phyloP scores from a whole-genome alignment of 2,113 vertebrate genomes.

The Vulpes ferrilata region DNA sequence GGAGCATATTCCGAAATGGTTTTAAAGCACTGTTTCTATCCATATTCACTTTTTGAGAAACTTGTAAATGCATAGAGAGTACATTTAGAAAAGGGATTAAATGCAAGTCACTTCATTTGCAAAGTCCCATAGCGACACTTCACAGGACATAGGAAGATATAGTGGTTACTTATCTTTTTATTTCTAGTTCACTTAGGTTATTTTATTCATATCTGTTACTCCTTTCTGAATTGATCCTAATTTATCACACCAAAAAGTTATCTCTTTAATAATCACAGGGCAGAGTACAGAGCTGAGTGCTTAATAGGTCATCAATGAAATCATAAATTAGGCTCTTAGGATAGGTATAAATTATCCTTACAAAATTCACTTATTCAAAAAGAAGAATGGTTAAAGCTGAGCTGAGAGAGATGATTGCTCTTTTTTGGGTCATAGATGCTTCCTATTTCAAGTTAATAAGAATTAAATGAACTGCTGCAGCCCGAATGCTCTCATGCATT shows the following conservation, averaged over 20 bases:
- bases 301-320: slow-evolving; percentile 58
- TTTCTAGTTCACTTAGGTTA: slow-evolving; percentile 42
- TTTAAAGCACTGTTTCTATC: not conserved
- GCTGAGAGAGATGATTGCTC: not conserved
- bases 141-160: not conserved
- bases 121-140: not conserved
- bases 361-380: not conserved
- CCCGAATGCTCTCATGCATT: not conserved
- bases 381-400: not conserved
- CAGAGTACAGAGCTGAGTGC: not conserved
- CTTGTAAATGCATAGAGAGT: not conserved
- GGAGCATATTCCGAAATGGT: not conserved
- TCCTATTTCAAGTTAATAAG: slow-evolving; percentile 53
- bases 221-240: slow-evolving; percentile 5
- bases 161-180: slow-evolving; percentile 50
- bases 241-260: slow-evolving; percentile 47
- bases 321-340: not conserved
- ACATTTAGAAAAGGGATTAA: slow-evolving; percentile 32
- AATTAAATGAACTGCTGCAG: slow-evolving; percentile 12
- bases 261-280: slow-evolving; percentile 23
- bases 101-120: not conserved
- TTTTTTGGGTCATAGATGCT: not conserved
- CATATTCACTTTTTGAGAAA: slow-evolving; percentile 21
- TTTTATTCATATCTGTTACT: slow-evolving; percentile 31
- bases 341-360: slow-evolving; percentile 40